Evolutionary conservation across 1,140 invertebrate genomes (phyloP).

Genomic region (Zaprionus ghesquierei): DNA sequence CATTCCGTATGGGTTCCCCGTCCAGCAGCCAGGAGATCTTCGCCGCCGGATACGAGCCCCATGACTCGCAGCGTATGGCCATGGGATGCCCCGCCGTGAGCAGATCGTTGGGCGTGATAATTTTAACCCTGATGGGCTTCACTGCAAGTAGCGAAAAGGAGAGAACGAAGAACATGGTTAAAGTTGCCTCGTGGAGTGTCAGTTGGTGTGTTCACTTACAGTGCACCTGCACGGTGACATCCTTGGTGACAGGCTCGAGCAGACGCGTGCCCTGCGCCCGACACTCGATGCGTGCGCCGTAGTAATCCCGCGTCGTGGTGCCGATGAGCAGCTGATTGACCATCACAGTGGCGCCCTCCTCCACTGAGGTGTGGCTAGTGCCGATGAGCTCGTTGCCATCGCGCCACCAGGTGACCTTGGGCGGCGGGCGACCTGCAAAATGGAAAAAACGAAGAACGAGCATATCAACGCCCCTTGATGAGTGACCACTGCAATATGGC

Average conservation of each 20-base stretch:
- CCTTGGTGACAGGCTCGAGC: slow-evolving; percentile 84
- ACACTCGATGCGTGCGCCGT: slow-evolving; percentile 87
- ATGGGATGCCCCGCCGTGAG: slow-evolving; percentile 86
- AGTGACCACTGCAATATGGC: slow-evolving; percentile 4
- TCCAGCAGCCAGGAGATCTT: slow-evolving; percentile 89
- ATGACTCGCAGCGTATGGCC: slow-evolving; percentile 87
- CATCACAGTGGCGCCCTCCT: slow-evolving; percentile 84
- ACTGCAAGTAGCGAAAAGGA: slow-evolving; percentile 83
- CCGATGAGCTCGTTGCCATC: slow-evolving; percentile 88
- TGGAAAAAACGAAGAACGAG: not conserved
- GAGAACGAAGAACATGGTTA: not conserved
- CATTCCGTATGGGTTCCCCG: slow-evolving; percentile 85
- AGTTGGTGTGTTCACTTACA: slow-evolving; percentile 83
- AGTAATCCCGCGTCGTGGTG: slow-evolving; percentile 85
- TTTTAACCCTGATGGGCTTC: slow-evolving; percentile 88
- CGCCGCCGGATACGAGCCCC: slow-evolving; percentile 89
- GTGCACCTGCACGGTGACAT: slow-evolving; percentile 87
- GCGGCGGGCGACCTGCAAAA: slow-evolving; percentile 86
- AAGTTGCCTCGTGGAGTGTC: not conserved
- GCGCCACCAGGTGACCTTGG: slow-evolving; percentile 91
- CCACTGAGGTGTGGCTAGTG: slow-evolving; percentile 85
- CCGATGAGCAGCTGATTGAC: slow-evolving; percentile 87
- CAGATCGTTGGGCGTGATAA: slow-evolving; percentile 85
- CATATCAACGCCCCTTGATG: not conserved
- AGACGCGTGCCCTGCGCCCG: slow-evolving; percentile 87